Base-by-base conservation (phyloP, 2,113 vertebrate genomes). In the Entosphenus tridentatus region DNA sequence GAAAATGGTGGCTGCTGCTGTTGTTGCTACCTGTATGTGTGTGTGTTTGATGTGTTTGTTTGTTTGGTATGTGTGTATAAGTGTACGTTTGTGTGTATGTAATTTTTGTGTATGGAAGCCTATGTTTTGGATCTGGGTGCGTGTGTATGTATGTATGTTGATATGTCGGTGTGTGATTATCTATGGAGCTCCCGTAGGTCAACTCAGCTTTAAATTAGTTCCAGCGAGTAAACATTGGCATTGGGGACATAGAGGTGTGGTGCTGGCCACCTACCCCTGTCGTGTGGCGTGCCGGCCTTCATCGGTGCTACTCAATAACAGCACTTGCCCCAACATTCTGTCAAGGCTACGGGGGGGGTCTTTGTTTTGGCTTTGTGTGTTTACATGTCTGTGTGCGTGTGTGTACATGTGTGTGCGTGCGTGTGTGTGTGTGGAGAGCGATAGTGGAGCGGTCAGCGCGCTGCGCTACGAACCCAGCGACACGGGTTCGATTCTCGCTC, bases 391-490 rank as follows among this genome's bases (percentile, higher is more conserved):
- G 58, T 62, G 16, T 62, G 8, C 16, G 58, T 62, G 58, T 62
- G 58, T 62, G 58, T 62, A 62, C 58, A 8, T 62, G 58, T 62
- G 58, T 62, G 58, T 62, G 58, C 4, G 58, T 62, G 58, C 16
- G 58, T 5, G 58, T 62, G 58, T 62, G 58, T 62, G 58, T 17
- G 58, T 62, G 58, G 13, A 7, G 13, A 13, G 39, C 5, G 39
- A 39, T 39, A 39, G 68, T 76, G 78, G 82, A 93, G 90, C 90
- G 96, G 80, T 96, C 92, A 12, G 93, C 92, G 71, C 6, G 39
- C 39, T 39, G 39, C 39, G 3, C 39, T 39, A 39, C 39, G 39
- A 39, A 39, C 39, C 39, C 39, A 7, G 39, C 39, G 39, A 39
- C 39, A 39, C 6, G 39, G 39, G 39, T 39, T 39, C 39, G 39